Percentiles rank a stretch among this genome's conserved stretches.
Evolutionary conservation across 2,113 vertebrate species (phyloP).

Genomic region (Psephotus haematonotus): DNA sequence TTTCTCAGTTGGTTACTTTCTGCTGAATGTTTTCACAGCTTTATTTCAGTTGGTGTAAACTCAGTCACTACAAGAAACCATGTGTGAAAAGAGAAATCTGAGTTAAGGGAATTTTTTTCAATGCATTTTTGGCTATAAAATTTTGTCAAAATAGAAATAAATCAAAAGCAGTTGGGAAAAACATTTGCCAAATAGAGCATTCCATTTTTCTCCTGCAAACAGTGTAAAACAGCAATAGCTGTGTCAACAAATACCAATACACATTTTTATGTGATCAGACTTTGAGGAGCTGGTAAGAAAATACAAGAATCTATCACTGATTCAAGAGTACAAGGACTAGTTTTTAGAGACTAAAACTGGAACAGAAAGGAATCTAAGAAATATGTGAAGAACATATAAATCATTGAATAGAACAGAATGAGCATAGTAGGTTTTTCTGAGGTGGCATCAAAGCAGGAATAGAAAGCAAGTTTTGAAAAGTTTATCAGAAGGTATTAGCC

Average conservation of each 20-base stretch:
- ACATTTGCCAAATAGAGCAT: neutral
- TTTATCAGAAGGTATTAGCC: neutral
- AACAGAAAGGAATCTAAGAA: neutral
- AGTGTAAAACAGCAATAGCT: neutral
- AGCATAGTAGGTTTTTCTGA: neutral
- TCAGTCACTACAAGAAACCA: neutral
- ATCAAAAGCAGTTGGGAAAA: neutral
- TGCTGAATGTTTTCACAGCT: neutral
- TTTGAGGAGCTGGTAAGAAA: neutral
- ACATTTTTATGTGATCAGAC: neutral
- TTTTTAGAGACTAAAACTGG: neutral
- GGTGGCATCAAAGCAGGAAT: neutral
- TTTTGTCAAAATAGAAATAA: neutral
- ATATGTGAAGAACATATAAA: neutral
- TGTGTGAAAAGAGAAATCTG: neutral
- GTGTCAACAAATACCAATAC: neutral
- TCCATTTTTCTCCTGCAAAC: neutral
- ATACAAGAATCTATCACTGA: neutral
- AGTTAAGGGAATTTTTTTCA: neutral
- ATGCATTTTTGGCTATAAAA: neutral
- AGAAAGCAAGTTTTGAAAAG: neutral
- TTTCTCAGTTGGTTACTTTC: neutral
- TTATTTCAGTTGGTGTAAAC: neutral
- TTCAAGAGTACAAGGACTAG: neutral
- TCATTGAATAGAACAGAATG: neutral